Conservation (phyloP, 2,888 invertebrate species). For the Exocentrus adspersus region DNA sequence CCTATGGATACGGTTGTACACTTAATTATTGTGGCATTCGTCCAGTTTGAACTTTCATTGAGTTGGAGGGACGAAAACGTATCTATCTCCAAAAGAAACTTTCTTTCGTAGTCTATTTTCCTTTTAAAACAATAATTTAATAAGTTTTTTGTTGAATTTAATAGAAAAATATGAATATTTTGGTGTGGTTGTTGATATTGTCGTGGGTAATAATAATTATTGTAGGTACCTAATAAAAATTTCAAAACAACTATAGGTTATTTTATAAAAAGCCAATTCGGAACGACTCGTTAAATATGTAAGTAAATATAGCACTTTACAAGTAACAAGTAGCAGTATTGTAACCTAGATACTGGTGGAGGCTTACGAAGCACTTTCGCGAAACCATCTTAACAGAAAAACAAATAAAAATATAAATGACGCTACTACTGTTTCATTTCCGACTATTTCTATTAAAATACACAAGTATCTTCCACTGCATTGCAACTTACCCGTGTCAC, state of each 20-base stretch:
- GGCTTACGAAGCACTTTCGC: constrained; percentile 21
- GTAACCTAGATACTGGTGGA: constrained; percentile 20
- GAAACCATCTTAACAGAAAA: constrained; percentile 1
- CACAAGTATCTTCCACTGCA: no score
- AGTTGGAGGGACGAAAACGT: no score
- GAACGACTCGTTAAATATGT: constrained; percentile 2
- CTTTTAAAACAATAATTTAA: no score
- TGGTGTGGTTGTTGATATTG: no score
- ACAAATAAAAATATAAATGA: constrained; percentile 8
- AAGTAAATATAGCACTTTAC: constrained; percentile 6
- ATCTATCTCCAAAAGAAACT: no score
- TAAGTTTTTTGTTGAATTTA: no score
- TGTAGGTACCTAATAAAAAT: background rate
- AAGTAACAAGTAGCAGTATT: background rate
- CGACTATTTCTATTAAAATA: background rate
- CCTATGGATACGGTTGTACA: background rate
- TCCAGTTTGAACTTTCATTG: no score
- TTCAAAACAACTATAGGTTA: no score
- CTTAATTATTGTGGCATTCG: background rate
- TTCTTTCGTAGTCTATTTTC: no score
- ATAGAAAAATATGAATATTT: no score
- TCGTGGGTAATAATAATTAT: background rate
- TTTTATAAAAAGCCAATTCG: no score
- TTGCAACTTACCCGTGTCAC: constrained; percentile 65
- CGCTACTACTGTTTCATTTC: background rate